Percentiles rank a stretch among this genome's conserved stretches.
Conservation (phyloP, 2,113 vertebrate species). For the Alosa alosa region DNA sequence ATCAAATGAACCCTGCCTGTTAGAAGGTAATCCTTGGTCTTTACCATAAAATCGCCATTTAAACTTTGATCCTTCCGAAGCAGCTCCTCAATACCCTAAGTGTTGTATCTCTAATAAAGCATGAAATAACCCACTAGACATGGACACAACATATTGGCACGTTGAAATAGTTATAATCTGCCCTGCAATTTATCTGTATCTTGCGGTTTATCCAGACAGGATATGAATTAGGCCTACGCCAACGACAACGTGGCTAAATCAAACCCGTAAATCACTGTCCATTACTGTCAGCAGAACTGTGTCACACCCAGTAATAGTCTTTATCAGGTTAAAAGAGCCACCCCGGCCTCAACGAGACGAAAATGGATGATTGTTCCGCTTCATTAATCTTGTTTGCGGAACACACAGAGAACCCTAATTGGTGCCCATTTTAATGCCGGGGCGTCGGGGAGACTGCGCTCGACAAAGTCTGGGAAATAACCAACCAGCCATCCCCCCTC, state of each 20-base stretch:
- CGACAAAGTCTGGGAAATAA: background rate
- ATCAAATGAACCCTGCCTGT: background rate
- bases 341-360: conserved; percentile 26
- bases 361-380: conserved; percentile 41
- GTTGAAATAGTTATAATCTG: background rate
- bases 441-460: background rate
- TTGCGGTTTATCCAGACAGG: background rate
- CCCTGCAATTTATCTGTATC: background rate
- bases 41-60: background rate
- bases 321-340: conserved; percentile 52
- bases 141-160: background rate
- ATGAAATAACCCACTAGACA: background rate
- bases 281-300: conserved; percentile 49
- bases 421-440: too few species aligned
- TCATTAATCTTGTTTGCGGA: background rate
- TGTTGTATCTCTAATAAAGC: background rate
- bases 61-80: background rate
- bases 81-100: background rate
- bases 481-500: too few species aligned
- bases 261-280: conserved; percentile 54
- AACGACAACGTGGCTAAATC: conserved; percentile 34
- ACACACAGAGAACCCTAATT: background rate
- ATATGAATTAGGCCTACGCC: conserved; percentile 43
- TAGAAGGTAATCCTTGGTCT: background rate
- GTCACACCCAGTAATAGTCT: conserved; percentile 48